phyloP scores from a whole-genome alignment of 2,888 invertebrate species.

The Carabus problematicus region DNA sequence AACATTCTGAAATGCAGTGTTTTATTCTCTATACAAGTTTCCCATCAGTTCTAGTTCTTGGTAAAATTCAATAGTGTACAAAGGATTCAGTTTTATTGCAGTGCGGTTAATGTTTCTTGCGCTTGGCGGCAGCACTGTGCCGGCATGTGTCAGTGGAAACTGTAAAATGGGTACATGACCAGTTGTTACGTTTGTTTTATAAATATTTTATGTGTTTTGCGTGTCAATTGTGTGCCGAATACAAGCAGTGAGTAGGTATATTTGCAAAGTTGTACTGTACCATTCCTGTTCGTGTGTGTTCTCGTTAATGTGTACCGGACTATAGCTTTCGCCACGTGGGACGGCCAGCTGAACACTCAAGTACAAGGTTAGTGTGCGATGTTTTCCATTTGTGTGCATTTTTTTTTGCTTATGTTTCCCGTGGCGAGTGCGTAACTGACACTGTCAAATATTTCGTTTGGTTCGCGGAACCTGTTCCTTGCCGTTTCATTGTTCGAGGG shows the following conservation, averaged over 20 bases:
- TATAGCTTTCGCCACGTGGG: neutral
- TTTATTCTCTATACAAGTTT: constrained; percentile 2
- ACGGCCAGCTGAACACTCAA: neutral
- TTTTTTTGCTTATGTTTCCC: constrained; percentile 27
- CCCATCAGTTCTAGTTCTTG: too few species aligned
- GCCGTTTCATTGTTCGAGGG: constrained; percentile 22
- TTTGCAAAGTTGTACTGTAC: too few species aligned
- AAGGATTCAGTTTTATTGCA: too few species aligned
- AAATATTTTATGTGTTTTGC: too few species aligned
- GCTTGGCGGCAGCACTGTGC: too few species aligned
- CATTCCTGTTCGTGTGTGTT: constrained; percentile 8
- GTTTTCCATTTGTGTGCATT: neutral
- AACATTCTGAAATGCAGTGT: constrained; percentile 19
- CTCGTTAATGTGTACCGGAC: neutral
- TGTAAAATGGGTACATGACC: too few species aligned
- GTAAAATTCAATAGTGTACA: too few species aligned
- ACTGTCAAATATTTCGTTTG: constrained; percentile 36
- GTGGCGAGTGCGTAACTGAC: constrained; percentile 14
- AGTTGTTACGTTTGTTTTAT: too few species aligned
- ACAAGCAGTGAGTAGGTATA: too few species aligned
- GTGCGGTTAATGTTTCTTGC: too few species aligned
- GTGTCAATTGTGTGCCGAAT: too few species aligned
- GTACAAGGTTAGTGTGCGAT: constrained; percentile 27
- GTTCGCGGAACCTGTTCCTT: constrained; percentile 31
- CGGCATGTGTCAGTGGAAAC: too few species aligned